These are phyloP conservation scores for Corynorhinus townsendii DNA, from an alignment of 2,113 vertebrate genomes.

Conservation along the genomic window DNA sequence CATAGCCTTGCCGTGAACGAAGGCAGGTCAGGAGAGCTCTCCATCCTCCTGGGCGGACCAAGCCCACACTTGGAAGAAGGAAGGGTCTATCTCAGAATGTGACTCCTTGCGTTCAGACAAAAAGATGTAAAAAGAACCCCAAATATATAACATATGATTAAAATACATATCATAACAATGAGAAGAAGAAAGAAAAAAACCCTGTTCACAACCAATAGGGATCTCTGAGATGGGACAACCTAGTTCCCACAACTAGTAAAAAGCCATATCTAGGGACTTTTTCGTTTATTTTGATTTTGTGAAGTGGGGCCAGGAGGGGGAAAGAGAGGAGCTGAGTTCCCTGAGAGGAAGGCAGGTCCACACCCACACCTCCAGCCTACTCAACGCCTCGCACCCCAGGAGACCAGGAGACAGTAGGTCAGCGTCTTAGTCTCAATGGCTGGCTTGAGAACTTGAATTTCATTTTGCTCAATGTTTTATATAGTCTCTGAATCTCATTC, in stretches of 20 bases:
- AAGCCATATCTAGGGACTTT: not conserved
- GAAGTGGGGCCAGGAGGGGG: not conserved
- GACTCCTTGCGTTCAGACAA: accelerated
- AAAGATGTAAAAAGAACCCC: not conserved
- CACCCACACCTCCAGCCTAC: no score
- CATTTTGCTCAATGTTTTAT: not conserved
- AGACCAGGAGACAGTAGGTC: accelerated
- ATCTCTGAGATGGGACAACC: not conserved
- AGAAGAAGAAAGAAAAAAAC: no score
- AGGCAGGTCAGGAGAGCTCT: accelerated
- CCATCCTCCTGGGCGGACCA: not conserved
- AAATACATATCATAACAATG: no score
- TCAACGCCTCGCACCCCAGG: accelerated
- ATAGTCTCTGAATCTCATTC: not conserved
- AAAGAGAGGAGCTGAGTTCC: not conserved
- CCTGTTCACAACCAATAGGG: not conserved
- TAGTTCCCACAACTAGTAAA: not conserved
- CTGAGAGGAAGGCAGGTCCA: not conserved
- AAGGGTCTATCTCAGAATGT: no score
- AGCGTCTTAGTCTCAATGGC: not conserved
- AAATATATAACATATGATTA: no score
- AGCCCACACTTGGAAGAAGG: not conserved
- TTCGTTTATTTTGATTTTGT: not conserved
- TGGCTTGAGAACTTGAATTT: not conserved
- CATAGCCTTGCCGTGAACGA: not conserved